Evolutionary conservation across 2,113 vertebrate species (phyloP).

Genomic region (Takifugu flavidus): DNA sequence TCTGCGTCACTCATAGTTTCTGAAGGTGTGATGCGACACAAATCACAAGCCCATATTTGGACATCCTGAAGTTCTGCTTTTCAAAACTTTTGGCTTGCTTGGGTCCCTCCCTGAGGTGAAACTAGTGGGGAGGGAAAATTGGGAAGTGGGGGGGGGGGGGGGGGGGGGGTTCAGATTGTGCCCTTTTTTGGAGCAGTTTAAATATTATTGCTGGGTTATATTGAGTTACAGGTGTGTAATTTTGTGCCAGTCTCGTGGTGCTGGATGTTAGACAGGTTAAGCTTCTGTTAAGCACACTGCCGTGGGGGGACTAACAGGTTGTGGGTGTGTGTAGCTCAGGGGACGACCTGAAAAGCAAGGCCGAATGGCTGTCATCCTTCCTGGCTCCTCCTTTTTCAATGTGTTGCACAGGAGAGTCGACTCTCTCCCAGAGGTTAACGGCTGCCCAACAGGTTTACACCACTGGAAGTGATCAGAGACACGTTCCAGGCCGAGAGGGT

Average conservation of each 20-base stretch:
- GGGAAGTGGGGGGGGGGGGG: neutral
- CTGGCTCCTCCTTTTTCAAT: slow-evolving; percentile 38
- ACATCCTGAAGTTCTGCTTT: slow-evolving; percentile 4
- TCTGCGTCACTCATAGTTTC: slow-evolving; percentile 5
- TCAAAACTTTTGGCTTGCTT: neutral
- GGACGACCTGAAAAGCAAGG: slow-evolving; percentile 17
- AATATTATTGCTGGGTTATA: neutral
- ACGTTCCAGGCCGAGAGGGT: neutral
- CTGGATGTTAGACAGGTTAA: neutral
- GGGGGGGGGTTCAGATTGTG: neutral
- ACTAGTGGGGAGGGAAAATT: neutral
- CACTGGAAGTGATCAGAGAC: slow-evolving; percentile 5
- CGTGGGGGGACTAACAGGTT: slow-evolving; percentile 28
- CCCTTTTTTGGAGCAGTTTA: neutral
- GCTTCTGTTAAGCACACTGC: neutral
- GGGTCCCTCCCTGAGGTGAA: slow-evolving; percentile 14
- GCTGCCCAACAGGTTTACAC: neutral
- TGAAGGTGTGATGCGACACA: slow-evolving; percentile 3
- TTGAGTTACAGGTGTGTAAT: neutral
- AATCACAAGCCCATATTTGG: slow-evolving; percentile 44
- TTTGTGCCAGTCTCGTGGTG: neutral
- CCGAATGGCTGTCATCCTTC: slow-evolving; percentile 1
- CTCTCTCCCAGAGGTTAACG: slow-evolving; percentile 11
- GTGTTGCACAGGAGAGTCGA: neutral
- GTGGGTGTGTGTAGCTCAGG: neutral